Evolutionary conservation across 2,888 invertebrate species (phyloP).

Genomic region (Invenusta paracnida): DNA sequence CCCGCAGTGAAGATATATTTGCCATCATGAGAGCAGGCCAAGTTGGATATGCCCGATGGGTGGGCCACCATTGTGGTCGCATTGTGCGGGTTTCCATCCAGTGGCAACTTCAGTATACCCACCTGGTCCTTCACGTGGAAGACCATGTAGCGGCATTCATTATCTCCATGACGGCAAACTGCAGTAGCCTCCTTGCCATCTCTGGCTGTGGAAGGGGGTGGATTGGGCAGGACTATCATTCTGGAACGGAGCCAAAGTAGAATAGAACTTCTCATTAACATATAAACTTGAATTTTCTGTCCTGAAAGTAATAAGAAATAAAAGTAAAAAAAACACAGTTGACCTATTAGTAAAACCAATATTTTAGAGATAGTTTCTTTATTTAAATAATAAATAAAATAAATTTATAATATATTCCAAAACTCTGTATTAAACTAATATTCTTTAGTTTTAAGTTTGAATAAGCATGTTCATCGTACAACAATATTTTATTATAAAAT

Average conservation of each 20-base stretch:
- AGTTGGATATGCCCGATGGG: constrained; percentile 65
- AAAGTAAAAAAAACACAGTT: no score
- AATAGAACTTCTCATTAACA: not conserved
- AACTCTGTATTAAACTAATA: no score
- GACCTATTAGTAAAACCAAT: no score
- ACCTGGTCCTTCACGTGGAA: constrained; percentile 68
- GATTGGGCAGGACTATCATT: not conserved
- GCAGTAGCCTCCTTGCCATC: not conserved
- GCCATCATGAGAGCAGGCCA: constrained; percentile 62
- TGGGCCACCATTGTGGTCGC: constrained; percentile 66
- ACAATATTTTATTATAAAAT: no score
- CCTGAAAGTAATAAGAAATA: no score
- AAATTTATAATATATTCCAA: no score
- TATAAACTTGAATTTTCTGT: no score
- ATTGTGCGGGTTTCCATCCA: constrained; percentile 72
- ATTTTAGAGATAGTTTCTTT: no score
- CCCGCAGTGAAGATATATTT: constrained; percentile 65
- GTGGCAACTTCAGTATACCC: constrained; percentile 69
- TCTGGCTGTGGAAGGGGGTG: not conserved
- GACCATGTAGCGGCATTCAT: constrained; percentile 63
- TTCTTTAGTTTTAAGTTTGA: no score
- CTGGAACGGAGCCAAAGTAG: not conserved
- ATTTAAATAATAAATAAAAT: no score
- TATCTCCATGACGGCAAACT: constrained; percentile 47
- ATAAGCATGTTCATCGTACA: no score